Evolutionary conservation across 2,797 vertebrate species (phyloP).

Genomic region (Neostethus bicornis): DNA sequence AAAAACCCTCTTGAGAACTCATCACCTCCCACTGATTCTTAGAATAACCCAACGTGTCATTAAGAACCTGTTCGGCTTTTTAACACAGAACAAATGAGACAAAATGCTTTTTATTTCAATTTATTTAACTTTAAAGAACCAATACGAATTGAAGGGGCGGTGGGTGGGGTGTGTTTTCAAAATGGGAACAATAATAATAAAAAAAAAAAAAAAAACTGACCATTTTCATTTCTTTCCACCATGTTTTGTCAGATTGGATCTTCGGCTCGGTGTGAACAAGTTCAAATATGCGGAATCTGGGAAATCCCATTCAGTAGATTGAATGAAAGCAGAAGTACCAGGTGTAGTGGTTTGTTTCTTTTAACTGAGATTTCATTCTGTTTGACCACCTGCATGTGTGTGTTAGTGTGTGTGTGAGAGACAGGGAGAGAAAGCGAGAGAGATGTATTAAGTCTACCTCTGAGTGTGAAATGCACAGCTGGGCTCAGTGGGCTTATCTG

Average conservation of each 20-base stretch:
- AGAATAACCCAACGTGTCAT: background rate
- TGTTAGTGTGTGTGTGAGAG: no score
- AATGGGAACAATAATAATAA: constrained; percentile 79
- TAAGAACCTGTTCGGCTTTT: background rate
- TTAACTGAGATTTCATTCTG: constrained; percentile 52
- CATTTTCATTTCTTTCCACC: constrained; percentile 71
- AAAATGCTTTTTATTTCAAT: constrained; percentile 77
- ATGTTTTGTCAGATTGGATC: constrained; percentile 75
- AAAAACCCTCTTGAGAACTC: no score
- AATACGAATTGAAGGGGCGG: constrained; percentile 84
- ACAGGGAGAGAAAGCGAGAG: no score
- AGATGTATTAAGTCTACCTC: constrained; percentile 12
- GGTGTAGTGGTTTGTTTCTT: constrained; percentile 52
- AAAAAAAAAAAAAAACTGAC: constrained; percentile 76
- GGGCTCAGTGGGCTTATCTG: constrained; percentile 70
- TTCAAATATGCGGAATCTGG: constrained; percentile 56
- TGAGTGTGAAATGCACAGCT: constrained; percentile 62
- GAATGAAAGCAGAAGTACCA: constrained; percentile 74
- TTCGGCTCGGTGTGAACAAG: constrained; percentile 59
- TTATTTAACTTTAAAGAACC: constrained; percentile 85
- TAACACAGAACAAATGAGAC: background rate
- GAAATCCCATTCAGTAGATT: constrained; percentile 58
- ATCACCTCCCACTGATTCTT: background rate
- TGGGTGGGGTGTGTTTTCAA: constrained; percentile 81
- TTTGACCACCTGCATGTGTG: constrained; percentile 41